Evolutionary conservation across 2,888 invertebrate genomes (phyloP).

Genomic region (Acholoe squamosa): DNA sequence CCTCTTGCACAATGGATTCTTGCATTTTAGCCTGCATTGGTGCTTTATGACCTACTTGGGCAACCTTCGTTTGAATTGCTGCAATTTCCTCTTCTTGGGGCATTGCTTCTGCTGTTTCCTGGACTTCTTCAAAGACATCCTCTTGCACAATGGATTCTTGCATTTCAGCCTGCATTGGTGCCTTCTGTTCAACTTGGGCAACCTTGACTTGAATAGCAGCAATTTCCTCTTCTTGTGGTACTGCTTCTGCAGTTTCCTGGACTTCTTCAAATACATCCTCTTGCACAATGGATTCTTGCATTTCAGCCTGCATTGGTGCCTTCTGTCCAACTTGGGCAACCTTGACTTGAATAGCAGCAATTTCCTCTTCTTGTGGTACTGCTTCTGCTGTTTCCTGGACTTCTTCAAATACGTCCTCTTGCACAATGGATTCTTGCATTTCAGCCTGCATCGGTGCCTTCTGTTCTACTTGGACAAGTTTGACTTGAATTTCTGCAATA

Average conservation of each 20-base stretch:
- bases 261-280: neutral
- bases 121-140: constrained; percentile 45
- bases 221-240: constrained; percentile 64
- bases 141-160: constrained; percentile 36
- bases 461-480: constrained; percentile 61
- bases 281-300: neutral
- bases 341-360: constrained; percentile 48
- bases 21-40: constrained; percentile 58
- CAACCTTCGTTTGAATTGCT: constrained; percentile 39
- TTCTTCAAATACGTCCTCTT: neutral
- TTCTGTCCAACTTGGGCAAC: constrained; percentile 43
- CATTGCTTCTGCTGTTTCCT: constrained; percentile 57
- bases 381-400: constrained; percentile 4
- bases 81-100: constrained; percentile 62
- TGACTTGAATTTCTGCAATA: constrained; percentile 13
- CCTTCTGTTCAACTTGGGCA: constrained; percentile 8
- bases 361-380: constrained; percentile 63
- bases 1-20: neutral
- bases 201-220: constrained; percentile 56
- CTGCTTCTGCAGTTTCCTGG: constrained; percentile 1
- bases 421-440: neutral
- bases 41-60: constrained; percentile 20
- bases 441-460: constrained; percentile 64
- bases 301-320: constrained; percentile 45
- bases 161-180: constrained; percentile 45